phyloP scores from a whole-genome alignment of 2,797 vertebrate species.

The Sciaenops ocellatus region DNA sequence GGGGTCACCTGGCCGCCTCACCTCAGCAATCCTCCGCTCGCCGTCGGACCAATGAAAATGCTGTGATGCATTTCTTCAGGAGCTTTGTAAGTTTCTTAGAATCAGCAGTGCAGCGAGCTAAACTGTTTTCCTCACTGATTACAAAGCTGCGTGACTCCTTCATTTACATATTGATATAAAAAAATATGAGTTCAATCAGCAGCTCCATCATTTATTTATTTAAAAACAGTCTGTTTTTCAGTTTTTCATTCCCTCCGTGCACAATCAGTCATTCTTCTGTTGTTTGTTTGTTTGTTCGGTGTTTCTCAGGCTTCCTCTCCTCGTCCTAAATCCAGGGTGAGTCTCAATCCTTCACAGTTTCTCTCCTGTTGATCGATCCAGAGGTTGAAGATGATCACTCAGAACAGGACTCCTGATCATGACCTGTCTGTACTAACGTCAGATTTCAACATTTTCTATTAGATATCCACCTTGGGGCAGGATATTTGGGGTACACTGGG shows the following conservation, averaged over 20 bases:
- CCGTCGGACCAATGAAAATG: constrained; percentile 84
- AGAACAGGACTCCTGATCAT: not conserved
- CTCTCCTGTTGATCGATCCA: constrained; percentile 19
- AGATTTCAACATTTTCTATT: not conserved
- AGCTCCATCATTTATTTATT: constrained; percentile 16
- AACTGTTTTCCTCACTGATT: constrained; percentile 38
- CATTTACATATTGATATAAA: constrained; percentile 31
- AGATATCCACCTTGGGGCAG: not conserved
- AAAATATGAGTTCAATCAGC: constrained; percentile 19
- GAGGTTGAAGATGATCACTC: not conserved
- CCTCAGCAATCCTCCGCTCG: constrained; percentile 83
- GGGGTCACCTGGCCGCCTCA: constrained; percentile 84
- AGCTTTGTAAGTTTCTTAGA: constrained; percentile 83
- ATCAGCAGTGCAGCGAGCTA: not conserved
- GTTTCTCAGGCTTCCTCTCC: constrained; percentile 84
- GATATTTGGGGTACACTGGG: not conserved
- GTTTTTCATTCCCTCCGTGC: constrained; percentile 9
- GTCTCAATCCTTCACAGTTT: constrained; percentile 56
- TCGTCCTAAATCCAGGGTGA: constrained; percentile 88
- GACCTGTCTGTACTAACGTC: not conserved
- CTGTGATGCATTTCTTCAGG: constrained; percentile 88
- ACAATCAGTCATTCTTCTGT: constrained; percentile 58
- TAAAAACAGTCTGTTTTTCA: constrained; percentile 17
- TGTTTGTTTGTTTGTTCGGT: constrained; percentile 54
- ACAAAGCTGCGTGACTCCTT: constrained; percentile 12